These are phyloP conservation scores for Hirtodrosophila trivittata DNA, from an alignment of 2,888 invertebrate genomes.

Conservation along the genomic window DNA sequence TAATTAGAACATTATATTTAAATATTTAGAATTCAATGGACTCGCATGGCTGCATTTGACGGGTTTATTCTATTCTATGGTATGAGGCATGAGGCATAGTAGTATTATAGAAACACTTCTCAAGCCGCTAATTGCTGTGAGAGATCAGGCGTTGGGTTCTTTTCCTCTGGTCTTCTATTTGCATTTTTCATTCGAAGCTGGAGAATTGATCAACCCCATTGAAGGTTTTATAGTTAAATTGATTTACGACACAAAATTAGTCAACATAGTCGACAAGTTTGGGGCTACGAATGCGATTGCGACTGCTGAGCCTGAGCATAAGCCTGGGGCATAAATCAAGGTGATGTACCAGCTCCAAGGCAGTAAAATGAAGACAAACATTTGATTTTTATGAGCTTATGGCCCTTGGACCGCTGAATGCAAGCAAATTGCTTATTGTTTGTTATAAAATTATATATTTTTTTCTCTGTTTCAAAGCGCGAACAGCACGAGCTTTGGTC, in stretches of 20 bases:
- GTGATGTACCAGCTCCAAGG: slow-evolving; percentile 37
- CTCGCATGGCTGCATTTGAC: slow-evolving; percentile 21
- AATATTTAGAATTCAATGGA: slow-evolving; percentile 13
- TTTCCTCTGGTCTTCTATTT: slow-evolving; percentile 36
- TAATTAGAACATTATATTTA: no score
- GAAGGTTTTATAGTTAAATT: slow-evolving; percentile 67
- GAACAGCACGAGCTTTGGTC: slow-evolving; percentile 70
- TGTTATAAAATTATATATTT: slow-evolving; percentile 61
- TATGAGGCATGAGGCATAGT: neutral
- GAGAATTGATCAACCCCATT: slow-evolving; percentile 56
- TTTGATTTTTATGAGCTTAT: slow-evolving; percentile 78
- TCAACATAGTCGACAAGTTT: slow-evolving; percentile 70
- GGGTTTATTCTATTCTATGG: slow-evolving; percentile 4
- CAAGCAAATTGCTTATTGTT: slow-evolving; percentile 65
- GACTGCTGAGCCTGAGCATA: slow-evolving; percentile 8
- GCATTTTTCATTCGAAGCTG: slow-evolving; percentile 56
- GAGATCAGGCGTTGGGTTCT: slow-evolving; percentile 31
- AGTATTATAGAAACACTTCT: slow-evolving; percentile 44
- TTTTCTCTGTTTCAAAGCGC: slow-evolving; percentile 50
- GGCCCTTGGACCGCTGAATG: slow-evolving; percentile 54
- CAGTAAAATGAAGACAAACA: slow-evolving; percentile 70
- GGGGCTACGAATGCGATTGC: slow-evolving; percentile 8
- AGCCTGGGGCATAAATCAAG: slow-evolving; percentile 72
- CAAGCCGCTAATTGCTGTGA: slow-evolving; percentile 62
- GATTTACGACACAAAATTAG: slow-evolving; percentile 76